Conservation (phyloP, 2,888 invertebrate genomes). For the Amphipoea lucens region DNA sequence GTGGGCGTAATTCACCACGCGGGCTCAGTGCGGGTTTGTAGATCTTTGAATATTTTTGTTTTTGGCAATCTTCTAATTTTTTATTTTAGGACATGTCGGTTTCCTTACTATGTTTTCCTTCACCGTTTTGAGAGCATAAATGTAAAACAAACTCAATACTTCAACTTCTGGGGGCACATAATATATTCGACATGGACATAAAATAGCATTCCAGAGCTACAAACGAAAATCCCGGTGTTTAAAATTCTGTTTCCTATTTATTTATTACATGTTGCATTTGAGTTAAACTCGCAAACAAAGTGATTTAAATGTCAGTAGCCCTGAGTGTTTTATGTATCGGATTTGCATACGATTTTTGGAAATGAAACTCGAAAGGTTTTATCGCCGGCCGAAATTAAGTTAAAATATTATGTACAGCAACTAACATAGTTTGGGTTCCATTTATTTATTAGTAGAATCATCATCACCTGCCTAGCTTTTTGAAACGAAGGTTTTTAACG, state of each 20-base stretch:
- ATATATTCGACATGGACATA: not conserved
- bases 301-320: constrained; percentile 30
- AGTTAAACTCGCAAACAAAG: constrained; percentile 27
- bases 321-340: constrained; percentile 29
- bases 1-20: too few species aligned
- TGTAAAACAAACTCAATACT: not conserved
- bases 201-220: not conserved
- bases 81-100: not conserved
- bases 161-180: not conserved
- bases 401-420: not conserved
- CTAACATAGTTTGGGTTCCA: not conserved
- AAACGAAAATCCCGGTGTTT: constrained; percentile 1
- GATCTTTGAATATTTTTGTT: too few species aligned
- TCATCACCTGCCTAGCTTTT: not conserved
- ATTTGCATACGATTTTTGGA: constrained; percentile 19
- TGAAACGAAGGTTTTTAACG: too few species aligned
- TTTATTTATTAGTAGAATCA: not conserved
- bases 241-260: not conserved
- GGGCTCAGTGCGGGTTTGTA: too few species aligned
- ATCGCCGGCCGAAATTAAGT: not conserved
- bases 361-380: constrained; percentile 14
- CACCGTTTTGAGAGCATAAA: not conserved
- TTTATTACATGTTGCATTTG: constrained; percentile 19
- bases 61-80: not conserved
- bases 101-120: not conserved